Base-by-base conservation (phyloP, 1,140 invertebrate species). In the Polypedilum vanderplanki region DNA sequence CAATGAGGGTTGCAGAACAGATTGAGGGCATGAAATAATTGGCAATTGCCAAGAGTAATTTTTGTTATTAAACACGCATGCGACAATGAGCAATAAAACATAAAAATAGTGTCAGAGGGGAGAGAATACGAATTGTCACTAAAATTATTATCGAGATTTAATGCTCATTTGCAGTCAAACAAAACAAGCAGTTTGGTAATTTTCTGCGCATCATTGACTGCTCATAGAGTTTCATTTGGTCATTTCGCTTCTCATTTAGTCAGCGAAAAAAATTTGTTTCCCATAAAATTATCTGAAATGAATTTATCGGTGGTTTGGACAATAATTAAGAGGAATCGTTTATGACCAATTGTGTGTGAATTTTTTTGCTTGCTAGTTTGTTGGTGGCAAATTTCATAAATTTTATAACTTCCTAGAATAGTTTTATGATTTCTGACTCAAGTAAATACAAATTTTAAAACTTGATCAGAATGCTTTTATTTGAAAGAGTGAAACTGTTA, bases 261-360 rank as follows among this genome's bases (percentile, higher is more conserved):
- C n/a, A 57, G 46, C 12, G 46, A 57, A 57, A 57, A n/a, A 57
- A n/a, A n/a, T 12, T 12, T n/a, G 8, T 57, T 57, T 57, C 46
- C 46, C 46, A 57, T 57, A 57, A 57, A 57, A 57, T 57, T 57
- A 57, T 57, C 46, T n/a, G 17, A 70, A 70, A 9, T 70, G 65
- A 70, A 70, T 70, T 18, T 70, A 70, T 70, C 65, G 17, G 18
- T 70, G 65, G 65, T 70, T 70, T 70, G 65, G 20, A 9, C 65
- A 70, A 5, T 70, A 70, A 70, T 70, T 70, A 70, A 70, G 65
- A 20, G 17, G 17, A 18, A 33, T 33, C 20, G 18, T 22, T 70
- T 22, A 70, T 70, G 65, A 18, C 18, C 65, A 22, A 70, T 22
- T 57, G 24, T 33, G 24, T 33, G 24, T 3, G 5, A 33, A 3